These are phyloP conservation scores for Phylloscopus trochiloides DNA, from an alignment of 2,113 vertebrate species.

Conservation along the genomic window DNA sequence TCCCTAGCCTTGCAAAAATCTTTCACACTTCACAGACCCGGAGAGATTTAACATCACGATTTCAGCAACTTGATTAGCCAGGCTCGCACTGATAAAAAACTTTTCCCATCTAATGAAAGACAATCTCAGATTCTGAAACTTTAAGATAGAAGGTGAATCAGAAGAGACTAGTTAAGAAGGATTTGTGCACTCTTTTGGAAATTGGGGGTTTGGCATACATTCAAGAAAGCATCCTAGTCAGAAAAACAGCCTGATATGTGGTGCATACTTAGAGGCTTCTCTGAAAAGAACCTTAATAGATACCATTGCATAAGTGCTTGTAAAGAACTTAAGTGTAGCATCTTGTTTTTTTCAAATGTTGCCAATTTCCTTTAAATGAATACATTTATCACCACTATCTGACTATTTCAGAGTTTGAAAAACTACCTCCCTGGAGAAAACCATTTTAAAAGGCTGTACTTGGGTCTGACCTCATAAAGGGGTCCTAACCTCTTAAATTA, in stretches of 20 bases:
- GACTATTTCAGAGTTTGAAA: background rate
- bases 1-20: background rate
- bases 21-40: background rate
- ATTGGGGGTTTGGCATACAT: background rate
- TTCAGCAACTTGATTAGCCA: background rate
- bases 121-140: background rate
- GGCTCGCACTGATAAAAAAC: background rate
- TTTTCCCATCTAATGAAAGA: background rate
- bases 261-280: background rate
- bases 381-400: background rate
- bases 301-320: background rate
- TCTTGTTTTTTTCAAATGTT: background rate
- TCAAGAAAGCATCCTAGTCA: background rate
- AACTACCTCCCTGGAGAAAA: background rate
- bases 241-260: background rate
- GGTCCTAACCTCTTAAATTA: slow-evolving; percentile 31
- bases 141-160: background rate
- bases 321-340: background rate
- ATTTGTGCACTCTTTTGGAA: background rate
- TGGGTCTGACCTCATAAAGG: background rate
- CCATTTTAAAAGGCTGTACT: background rate
- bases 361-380: background rate
- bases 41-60: background rate
- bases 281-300: background rate
- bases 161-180: background rate